phyloP scores from a whole-genome alignment of 2,113 vertebrate species.

The Callithrix jacchus region DNA sequence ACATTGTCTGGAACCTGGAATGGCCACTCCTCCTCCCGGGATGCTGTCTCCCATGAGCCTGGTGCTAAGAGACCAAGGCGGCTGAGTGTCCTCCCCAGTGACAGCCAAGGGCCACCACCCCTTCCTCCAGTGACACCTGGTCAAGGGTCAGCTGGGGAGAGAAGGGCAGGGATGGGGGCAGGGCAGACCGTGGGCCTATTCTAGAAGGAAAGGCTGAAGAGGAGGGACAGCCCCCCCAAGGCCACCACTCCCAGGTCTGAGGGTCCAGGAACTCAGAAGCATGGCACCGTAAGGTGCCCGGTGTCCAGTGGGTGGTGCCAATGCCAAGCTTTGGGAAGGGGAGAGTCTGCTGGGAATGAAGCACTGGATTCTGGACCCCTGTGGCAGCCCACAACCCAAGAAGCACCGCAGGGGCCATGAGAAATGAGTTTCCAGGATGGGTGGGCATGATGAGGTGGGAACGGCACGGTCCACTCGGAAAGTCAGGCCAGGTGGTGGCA shows the following conservation, averaged over 20 bases:
- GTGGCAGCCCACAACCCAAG: accelerated
- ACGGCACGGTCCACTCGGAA: not conserved
- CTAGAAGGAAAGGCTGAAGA: not conserved
- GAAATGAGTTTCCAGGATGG: not conserved
- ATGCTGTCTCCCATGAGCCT: not conserved
- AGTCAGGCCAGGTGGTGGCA: not conserved
- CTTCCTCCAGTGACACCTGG: not conserved
- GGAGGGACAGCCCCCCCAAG: not conserved
- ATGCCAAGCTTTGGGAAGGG: not conserved
- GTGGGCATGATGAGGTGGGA: not conserved
- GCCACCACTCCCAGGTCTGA: not conserved
- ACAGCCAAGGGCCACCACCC: not conserved
- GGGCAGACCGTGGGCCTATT: no score
- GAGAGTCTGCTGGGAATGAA: not conserved
- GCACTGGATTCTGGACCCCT: no score
- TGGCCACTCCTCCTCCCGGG: not conserved
- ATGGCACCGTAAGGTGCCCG: not conserved
- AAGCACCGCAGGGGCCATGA: not conserved
- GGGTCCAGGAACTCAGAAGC: not conserved
- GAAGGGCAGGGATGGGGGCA: not conserved
- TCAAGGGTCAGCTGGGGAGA: not conserved
- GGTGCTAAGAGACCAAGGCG: not conserved
- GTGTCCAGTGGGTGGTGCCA: not conserved
- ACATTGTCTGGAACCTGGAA: not conserved
- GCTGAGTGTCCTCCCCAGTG: not conserved